Evolutionary conservation across 2,797 vertebrate genomes (phyloP).

Genomic region (Ctenopoma kingsleyae): DNA sequence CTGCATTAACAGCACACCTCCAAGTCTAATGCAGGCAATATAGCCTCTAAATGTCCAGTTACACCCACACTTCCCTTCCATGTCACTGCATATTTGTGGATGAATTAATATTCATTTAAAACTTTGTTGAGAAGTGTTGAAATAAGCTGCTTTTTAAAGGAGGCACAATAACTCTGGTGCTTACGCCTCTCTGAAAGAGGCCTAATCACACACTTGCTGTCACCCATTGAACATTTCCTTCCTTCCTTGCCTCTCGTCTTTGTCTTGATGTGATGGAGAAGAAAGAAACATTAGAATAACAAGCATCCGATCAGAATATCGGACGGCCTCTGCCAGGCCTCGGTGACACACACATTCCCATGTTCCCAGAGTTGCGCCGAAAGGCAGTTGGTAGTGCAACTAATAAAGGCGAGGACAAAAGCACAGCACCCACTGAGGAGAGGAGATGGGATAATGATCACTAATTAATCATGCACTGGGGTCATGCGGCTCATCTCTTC

Average conservation of each 20-base stretch:
- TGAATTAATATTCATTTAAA: conserved; percentile 16
- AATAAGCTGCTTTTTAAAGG: conserved; percentile 11
- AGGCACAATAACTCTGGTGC: conserved; percentile 14
- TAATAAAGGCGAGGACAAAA: conserved; percentile 76
- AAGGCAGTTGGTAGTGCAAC: conserved; percentile 37
- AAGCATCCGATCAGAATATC: conserved; percentile 18
- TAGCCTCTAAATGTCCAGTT: background rate
- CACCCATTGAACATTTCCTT: conserved; percentile 41
- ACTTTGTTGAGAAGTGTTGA: conserved; percentile 13
- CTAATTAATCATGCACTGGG: conserved; percentile 79
- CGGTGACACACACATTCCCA: conserved; percentile 41
- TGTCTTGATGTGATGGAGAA: conserved; percentile 4
- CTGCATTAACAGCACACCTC: background rate
- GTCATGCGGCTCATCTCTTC: conserved; percentile 69
- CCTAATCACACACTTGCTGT: conserved; percentile 46
- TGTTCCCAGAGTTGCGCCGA: conserved; percentile 43
- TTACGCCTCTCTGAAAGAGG: conserved; percentile 15
- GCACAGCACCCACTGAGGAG: conserved; percentile 66
- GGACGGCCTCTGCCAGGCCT: conserved; percentile 48
- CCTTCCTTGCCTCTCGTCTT: conserved; percentile 44
- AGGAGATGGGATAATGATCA: conserved; percentile 82
- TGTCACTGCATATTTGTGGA: background rate
- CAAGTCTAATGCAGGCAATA: background rate
- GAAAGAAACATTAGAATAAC: conserved; percentile 2
- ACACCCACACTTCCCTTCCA: background rate